Conservation (phyloP, 64 coral and sea anemone species). For the Pocillopora verrucosa region DNA sequence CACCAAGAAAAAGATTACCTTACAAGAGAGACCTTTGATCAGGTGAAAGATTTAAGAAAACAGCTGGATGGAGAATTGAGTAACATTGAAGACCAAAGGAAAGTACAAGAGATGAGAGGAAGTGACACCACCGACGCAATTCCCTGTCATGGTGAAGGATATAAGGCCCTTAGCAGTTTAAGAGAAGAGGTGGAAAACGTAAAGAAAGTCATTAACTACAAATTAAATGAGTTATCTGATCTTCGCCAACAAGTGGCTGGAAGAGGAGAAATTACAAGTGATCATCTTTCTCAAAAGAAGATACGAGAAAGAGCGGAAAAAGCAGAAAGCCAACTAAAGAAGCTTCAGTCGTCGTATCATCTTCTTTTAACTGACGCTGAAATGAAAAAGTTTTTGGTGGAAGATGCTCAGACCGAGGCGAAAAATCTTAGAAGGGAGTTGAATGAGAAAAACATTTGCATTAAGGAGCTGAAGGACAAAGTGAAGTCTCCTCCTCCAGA, state of each 20-base stretch:
- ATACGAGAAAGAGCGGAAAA: constrained; percentile 21
- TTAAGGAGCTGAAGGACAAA: background rate
- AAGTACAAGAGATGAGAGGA: background rate
- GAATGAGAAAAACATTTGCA: background rate
- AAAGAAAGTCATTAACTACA: constrained; percentile 16
- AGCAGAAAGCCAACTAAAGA: constrained; percentile 28
- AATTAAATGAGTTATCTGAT: background rate
- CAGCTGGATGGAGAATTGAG: constrained; percentile 29
- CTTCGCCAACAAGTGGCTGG: constrained; percentile 5
- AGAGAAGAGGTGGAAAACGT: constrained; percentile 24
- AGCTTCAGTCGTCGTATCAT: constrained; percentile 30
- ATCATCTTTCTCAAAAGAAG: background rate
- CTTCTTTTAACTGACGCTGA: constrained; percentile 22
- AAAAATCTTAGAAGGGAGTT: background rate
- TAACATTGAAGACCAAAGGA: constrained; percentile 9
- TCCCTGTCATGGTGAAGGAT: background rate
- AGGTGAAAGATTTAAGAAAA: constrained; percentile 33
- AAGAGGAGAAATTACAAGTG: background rate
- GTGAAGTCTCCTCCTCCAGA: background rate
- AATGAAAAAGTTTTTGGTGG: constrained; percentile 27
- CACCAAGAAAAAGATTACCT: constrained; percentile 49
- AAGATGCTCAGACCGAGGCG: background rate
- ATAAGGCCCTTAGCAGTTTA: background rate
- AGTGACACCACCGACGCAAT: constrained; percentile 7
- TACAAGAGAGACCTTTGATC: constrained; percentile 21